These are phyloP conservation scores for Saguinus imperator DNA, from an alignment of 2,113 vertebrate species.

Conservation along the genomic window DNA sequence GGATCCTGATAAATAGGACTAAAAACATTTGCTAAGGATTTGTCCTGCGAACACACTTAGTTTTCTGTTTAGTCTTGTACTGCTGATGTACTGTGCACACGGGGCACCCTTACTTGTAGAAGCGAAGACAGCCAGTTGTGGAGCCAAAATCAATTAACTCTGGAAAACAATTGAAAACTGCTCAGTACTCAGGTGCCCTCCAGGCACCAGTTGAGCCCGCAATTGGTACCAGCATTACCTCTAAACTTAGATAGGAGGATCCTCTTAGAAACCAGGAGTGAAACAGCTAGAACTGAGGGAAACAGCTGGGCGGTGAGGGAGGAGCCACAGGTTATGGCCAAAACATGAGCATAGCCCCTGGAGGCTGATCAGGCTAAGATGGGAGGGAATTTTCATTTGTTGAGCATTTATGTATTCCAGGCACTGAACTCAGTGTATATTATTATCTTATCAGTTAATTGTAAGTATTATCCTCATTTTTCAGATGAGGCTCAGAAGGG, in stretches of 20 bases:
- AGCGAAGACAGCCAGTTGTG: conserved; percentile 26
- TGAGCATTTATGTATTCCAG: conserved; percentile 38
- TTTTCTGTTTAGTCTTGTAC: conserved; percentile 22
- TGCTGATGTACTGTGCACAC: background rate
- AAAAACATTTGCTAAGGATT: background rate
- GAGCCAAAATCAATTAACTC: conserved; percentile 44
- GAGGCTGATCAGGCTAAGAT: background rate
- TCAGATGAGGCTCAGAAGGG: conserved; percentile 41
- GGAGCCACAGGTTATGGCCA: background rate
- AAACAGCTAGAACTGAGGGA: conserved; percentile 36
- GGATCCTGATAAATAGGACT: background rate
- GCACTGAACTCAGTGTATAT: conserved; percentile 1
- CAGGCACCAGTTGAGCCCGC: conserved; percentile 56
- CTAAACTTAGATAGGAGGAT: conserved; percentile 64
- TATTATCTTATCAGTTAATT: background rate
- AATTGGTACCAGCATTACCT: conserved; percentile 57
- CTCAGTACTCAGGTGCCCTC: conserved; percentile 44
- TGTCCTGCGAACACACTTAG: background rate
- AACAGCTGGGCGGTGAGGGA: conserved; percentile 54
- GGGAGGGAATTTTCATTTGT: conserved; percentile 35
- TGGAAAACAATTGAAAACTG: conserved; percentile 58
- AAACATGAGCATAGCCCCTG: conserved; percentile 44
- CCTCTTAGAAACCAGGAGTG: conserved; percentile 51
- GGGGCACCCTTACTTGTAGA: background rate
- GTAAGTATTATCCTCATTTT: conserved; percentile 24